phyloP scores from a whole-genome alignment of 2,797 vertebrate genomes.

The Pyrocephalus nanus region DNA sequence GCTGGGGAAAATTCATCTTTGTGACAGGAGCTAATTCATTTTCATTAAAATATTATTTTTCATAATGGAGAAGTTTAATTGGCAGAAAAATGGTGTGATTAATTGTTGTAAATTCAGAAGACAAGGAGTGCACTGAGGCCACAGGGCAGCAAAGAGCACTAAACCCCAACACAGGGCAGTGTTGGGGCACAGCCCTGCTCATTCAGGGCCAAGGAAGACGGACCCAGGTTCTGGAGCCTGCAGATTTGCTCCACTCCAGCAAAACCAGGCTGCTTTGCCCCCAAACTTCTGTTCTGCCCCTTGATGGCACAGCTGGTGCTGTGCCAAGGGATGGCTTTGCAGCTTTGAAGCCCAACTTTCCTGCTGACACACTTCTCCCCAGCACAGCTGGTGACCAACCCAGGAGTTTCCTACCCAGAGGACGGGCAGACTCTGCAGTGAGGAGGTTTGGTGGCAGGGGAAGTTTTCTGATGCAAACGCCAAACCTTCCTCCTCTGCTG shows the following conservation, averaged over 20 bases:
- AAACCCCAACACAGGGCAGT: fast-evolving
- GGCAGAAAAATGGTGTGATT: fast-evolving
- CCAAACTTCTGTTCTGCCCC: fast-evolving
- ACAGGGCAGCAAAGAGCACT: background rate
- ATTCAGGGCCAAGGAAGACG: fast-evolving
- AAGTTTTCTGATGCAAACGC: background rate
- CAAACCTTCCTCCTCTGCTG: background rate
- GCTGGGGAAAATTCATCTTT: fast-evolving
- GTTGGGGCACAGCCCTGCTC: fast-evolving
- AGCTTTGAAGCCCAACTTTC: background rate
- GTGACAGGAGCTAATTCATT: background rate
- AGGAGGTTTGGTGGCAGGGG: background rate
- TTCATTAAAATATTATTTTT: background rate
- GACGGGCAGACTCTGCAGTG: background rate
- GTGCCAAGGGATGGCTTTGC: background rate
- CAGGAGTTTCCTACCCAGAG: background rate
- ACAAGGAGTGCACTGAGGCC: background rate
- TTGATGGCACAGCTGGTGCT: background rate
- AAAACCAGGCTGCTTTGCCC: background rate
- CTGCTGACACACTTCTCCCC: background rate
- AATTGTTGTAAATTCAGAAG: background rate
- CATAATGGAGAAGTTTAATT: background rate
- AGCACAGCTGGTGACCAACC: background rate
- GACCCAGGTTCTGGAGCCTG: background rate
- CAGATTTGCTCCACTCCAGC: fast-evolving